These are phyloP conservation scores for Pseudorasbora parva DNA, from an alignment of 2,113 vertebrate species.

Conservation along the genomic window DNA sequence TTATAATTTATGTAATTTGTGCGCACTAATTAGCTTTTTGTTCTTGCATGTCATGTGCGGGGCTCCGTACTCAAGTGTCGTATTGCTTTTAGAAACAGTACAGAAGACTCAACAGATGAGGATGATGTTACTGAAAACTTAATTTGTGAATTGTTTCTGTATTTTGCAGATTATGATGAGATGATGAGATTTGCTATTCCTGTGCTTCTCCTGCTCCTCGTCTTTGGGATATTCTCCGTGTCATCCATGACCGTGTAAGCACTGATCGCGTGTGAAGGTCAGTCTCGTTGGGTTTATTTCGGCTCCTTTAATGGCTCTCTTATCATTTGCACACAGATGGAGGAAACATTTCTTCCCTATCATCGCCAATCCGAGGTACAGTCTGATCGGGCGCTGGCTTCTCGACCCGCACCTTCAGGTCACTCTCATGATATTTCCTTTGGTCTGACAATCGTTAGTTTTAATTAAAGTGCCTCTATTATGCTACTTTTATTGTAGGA, in stretches of 20 bases:
- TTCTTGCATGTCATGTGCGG: no score
- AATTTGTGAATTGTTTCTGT: no score
- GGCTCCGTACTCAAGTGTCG: no score
- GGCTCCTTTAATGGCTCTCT: not conserved
- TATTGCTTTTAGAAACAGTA: no score
- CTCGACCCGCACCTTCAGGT: constrained; percentile 60
- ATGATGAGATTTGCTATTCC: constrained; percentile 24
- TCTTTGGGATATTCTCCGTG: constrained; percentile 21
- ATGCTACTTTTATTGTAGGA: no score
- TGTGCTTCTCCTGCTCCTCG: constrained; percentile 16
- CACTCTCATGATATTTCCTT: not conserved
- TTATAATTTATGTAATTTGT: no score
- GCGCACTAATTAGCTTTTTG: no score
- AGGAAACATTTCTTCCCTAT: constrained; percentile 58
- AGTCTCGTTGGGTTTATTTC: not conserved
- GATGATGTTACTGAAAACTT: no score
- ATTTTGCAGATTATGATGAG: constrained; percentile 43
- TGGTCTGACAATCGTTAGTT: not conserved
- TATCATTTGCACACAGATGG: constrained; percentile 55
- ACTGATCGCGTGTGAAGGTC: not conserved
- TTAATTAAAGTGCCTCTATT: no score
- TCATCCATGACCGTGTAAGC: constrained; percentile 54
- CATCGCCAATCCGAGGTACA: constrained; percentile 60
- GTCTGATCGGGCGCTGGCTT: constrained; percentile 66
- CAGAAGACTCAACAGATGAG: no score